A percentile compares a stretch with the other conserved stretches of the same genome.
These are phyloP conservation scores for Caenorhabditis becei DNA, from an alignment of 2,888 invertebrate species.

Conservation along the genomic window DNA sequence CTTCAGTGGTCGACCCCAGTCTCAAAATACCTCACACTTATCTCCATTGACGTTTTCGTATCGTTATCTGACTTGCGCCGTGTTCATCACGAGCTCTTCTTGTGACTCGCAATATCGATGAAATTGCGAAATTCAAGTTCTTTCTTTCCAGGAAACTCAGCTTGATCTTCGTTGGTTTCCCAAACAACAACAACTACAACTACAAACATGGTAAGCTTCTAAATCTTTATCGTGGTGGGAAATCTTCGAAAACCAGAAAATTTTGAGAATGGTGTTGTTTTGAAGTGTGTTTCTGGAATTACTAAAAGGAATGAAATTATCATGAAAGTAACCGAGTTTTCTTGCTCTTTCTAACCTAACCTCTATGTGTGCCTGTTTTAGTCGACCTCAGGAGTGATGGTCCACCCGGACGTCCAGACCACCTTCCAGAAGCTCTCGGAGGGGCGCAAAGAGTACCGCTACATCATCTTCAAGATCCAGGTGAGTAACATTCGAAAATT, in stretches of 20 bases:
- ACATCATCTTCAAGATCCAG: conserved; percentile 82
- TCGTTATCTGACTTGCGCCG: conserved; percentile 40
- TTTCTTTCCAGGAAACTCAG: conserved; percentile 46
- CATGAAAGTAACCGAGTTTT: conserved; percentile 26
- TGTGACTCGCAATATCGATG: conserved; percentile 8
- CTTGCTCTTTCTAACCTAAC: conserved; percentile 38
- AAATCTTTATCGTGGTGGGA: conserved; percentile 13
- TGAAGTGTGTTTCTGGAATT: conserved; percentile 25
- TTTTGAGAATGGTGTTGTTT: conserved; percentile 44
- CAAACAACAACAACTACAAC: conserved; percentile 26
- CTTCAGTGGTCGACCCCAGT: conserved; percentile 10
- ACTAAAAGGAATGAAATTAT: conserved; percentile 1
- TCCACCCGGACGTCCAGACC: conserved; percentile 81
- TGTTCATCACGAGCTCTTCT: conserved; percentile 34
- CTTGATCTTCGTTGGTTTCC: conserved; percentile 40
- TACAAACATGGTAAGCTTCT: conserved; percentile 51
- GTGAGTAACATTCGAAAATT: conserved; percentile 56
- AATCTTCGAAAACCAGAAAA: conserved; percentile 9
- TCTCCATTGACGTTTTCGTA: conserved; percentile 1
- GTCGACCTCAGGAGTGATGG: conserved; percentile 80
- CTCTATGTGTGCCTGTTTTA: conserved; percentile 62
- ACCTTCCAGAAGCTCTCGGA: conserved; percentile 81
- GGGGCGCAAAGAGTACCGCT: conserved; percentile 80
- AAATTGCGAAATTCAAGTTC: conserved; percentile 26
- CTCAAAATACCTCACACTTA: conserved; percentile 35